Base-by-base conservation (phyloP, 2,113 vertebrate genomes). In the Ahaetulla prasina region DNA sequence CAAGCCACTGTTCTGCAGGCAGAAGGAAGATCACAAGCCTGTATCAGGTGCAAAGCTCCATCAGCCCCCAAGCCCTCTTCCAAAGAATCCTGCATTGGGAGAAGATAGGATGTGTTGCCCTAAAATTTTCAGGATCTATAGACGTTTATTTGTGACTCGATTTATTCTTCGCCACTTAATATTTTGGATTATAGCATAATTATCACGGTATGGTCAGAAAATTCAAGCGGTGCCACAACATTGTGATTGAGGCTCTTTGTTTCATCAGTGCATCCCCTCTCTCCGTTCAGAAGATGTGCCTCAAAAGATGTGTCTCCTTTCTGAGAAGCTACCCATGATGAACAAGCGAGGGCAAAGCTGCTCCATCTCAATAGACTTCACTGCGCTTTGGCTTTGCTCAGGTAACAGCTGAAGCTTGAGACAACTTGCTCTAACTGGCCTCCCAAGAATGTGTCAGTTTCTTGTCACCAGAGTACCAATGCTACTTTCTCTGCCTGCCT, bases 391-490 rank as follows among this genome's bases (percentile, higher is more conserved):
- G 8, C 88, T 94, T 95, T 89, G 1, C 5, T 85, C 74, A 43
- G 87, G 91, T 89, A 94, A 90, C 1, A 10, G 93, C 90, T 9
- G 35, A 87, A 91, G 93, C 91, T 93, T 94, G 91, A 95, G 94
- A 87, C 95, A 96, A 94, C 95, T 92, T 87, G 1, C 93, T 95
- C 91, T 93, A 92, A 92, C 0, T 0, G 85, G 92, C 92, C 74
- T 91, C 93, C 22, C 95, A 96, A 96, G 95, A 96, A 95, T 93
- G 95, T 63, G 60, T 95, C 95, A 92, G 20, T 91, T 35, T 0
- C 95, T 95, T 89, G 92, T 95, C 96, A 53, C 16, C 30, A 94
- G 91, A 91, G 85, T n/a, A 86, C 14, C 0, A 9, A 91, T 96
- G 94, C 54, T 0, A 91, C 95, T 95, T 95, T 57, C 94, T 91